Conservation (phyloP, 1,140 invertebrate species). For the Drosophila baimaii region DNA sequence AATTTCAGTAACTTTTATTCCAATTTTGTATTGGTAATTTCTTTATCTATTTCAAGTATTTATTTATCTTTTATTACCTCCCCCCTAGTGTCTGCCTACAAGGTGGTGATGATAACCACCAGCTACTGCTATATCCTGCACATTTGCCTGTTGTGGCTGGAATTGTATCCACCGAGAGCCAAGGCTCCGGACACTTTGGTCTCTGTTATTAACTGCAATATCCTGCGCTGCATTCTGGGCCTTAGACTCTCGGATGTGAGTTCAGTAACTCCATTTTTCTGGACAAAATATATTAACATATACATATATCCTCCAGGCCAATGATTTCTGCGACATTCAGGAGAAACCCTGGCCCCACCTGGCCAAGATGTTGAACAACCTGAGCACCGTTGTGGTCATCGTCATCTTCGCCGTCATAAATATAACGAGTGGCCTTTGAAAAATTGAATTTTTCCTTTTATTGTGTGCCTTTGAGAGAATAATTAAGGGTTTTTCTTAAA, state of each 20-base stretch:
- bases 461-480: slow-evolving; percentile 55
- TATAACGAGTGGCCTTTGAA: slow-evolving; percentile 50
- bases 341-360: slow-evolving; percentile 73
- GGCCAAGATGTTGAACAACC: slow-evolving; percentile 69
- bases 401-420: slow-evolving; percentile 39
- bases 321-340: slow-evolving; percentile 54
- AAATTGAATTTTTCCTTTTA: slow-evolving; percentile 71
- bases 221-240: slow-evolving; percentile 58
- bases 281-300: too few relatives aligned
- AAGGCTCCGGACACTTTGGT: slow-evolving; percentile 44
- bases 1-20: too few relatives aligned
- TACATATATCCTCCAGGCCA: slow-evolving; percentile 35
- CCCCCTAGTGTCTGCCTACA: slow-evolving; percentile 62
- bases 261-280: not conserved
- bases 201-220: slow-evolving; percentile 47
- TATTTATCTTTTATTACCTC: not conserved
- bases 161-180: slow-evolving; percentile 65
- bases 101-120: slow-evolving; percentile 55
- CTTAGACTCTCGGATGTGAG: slow-evolving; percentile 68
- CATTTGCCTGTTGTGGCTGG: slow-evolving; percentile 69
- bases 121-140: slow-evolving; percentile 75
- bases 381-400: slow-evolving; percentile 53
- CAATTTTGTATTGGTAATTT: too few relatives aligned
- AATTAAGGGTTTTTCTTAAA: slow-evolving; percentile 57
- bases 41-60: not conserved